phyloP scores from a whole-genome alignment of 2,113 vertebrate genomes.

The Dipodomys spectabilis region DNA sequence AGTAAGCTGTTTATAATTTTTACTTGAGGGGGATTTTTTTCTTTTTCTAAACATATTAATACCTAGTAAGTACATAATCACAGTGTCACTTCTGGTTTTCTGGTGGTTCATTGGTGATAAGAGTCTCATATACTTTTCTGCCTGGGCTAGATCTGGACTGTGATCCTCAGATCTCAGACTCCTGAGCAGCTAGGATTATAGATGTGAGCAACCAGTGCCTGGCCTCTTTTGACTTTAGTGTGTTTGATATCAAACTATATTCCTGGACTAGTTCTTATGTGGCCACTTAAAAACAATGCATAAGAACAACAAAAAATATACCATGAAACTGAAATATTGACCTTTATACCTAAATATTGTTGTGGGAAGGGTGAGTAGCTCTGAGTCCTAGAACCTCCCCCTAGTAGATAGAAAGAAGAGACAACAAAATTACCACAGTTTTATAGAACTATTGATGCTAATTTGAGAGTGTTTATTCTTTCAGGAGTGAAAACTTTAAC shows the following conservation, averaged over 20 bases:
- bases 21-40: neutral
- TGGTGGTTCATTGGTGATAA: too few relatives aligned
- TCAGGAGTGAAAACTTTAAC: too few relatives aligned
- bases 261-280: neutral
- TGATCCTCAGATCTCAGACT: too few relatives aligned
- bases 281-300: too few relatives aligned
- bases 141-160: too few relatives aligned
- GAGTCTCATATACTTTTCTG: too few relatives aligned
- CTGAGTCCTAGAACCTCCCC: neutral
- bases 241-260: neutral
- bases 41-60: neutral
- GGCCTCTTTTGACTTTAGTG: neutral
- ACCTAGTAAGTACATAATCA: neutral
- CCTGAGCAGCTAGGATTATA: too few relatives aligned
- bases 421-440: neutral
- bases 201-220: too few relatives aligned
- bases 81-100: neutral
- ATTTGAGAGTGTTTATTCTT: neutral
- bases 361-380: neutral
- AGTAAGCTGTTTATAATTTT: neutral
- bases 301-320: neutral
- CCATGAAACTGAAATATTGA: neutral
- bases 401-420: neutral
- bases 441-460: neutral
- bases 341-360: neutral